Evolutionary conservation across 2,888 invertebrate species (phyloP).

Genomic region (Standfussiana lucernea): DNA sequence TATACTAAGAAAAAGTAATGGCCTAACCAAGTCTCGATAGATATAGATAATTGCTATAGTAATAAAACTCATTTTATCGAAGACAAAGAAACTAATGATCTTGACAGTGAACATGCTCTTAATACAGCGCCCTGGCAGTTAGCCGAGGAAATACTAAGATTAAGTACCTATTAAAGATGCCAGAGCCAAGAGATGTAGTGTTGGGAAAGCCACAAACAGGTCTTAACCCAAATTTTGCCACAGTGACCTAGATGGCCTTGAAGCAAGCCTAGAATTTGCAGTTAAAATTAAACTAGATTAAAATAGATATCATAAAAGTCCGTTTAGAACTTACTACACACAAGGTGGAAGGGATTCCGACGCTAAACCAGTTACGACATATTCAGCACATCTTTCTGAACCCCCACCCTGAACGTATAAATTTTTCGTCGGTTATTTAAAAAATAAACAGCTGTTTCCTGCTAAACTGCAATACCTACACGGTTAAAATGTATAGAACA

Average conservation of each 20-base stretch:
- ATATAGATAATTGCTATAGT: background rate
- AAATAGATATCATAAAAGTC: background rate
- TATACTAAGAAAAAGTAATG: background rate
- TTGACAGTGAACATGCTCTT: slow-evolving; percentile 5
- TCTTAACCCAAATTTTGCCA: slow-evolving; percentile 15
- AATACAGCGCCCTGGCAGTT: slow-evolving; percentile 28
- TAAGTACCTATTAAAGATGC: slow-evolving; percentile 35
- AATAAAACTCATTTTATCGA: background rate
- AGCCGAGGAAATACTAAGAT: slow-evolving; percentile 42
- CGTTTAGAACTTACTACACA: background rate
- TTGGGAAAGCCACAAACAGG: slow-evolving; percentile 32
- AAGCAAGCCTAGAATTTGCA: background rate
- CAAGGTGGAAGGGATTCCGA: too few species aligned
- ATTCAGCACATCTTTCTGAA: too few species aligned
- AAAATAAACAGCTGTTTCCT: too few species aligned
- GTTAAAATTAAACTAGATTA: slow-evolving; percentile 3
- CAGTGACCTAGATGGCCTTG: slow-evolving; percentile 26
- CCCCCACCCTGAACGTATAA: too few species aligned
- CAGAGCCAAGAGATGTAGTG: slow-evolving; percentile 30
- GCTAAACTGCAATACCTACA: too few species aligned
- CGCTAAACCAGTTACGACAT: too few species aligned
- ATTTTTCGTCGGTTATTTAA: too few species aligned
- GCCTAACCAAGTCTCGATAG: background rate
- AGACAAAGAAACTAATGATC: slow-evolving; percentile 3
- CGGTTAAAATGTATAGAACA: too few species aligned